phyloP scores from a whole-genome alignment of 2,888 invertebrate species.

The Laspeyria flexula region DNA sequence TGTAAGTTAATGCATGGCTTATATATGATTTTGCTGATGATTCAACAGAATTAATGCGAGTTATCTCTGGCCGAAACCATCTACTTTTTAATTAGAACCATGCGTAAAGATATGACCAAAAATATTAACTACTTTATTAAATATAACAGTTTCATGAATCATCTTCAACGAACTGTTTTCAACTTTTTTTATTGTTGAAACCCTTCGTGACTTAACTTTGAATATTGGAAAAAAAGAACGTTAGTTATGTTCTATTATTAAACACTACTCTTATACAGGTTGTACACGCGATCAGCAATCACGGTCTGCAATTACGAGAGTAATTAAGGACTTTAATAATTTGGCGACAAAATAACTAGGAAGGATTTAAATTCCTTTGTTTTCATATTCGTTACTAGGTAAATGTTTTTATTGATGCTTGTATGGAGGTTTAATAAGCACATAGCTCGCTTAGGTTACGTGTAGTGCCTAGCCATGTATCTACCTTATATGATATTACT shows the following conservation, averaged over 20 bases:
- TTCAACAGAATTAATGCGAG: no score
- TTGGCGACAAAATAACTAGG: not conserved
- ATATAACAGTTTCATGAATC: no score
- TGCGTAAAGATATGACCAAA: no score
- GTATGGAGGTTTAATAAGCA: not conserved
- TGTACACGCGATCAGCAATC: constrained; percentile 27
- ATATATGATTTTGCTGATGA: no score
- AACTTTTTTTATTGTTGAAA: no score
- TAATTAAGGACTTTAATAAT: constrained; percentile 8
- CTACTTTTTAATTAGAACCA: no score
- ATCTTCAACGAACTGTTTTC: no score
- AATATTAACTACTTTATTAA: no score
- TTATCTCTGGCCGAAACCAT: no score
- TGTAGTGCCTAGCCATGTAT: not conserved
- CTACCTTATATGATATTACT: no score
- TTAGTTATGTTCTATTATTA: constrained; percentile 10
- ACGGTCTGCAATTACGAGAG: constrained; percentile 22
- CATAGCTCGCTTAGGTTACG: no score
- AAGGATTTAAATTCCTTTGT: constrained; percentile 1
- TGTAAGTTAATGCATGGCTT: no score
- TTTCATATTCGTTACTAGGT: not conserved
- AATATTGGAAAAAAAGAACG: constrained; percentile 16
- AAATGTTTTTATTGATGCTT: not conserved
- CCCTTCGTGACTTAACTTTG: constrained; percentile 4
- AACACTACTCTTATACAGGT: constrained; percentile 18